These are phyloP conservation scores for Calameuta pallipes DNA, from an alignment of 2,888 invertebrate species.

Conservation along the genomic window DNA sequence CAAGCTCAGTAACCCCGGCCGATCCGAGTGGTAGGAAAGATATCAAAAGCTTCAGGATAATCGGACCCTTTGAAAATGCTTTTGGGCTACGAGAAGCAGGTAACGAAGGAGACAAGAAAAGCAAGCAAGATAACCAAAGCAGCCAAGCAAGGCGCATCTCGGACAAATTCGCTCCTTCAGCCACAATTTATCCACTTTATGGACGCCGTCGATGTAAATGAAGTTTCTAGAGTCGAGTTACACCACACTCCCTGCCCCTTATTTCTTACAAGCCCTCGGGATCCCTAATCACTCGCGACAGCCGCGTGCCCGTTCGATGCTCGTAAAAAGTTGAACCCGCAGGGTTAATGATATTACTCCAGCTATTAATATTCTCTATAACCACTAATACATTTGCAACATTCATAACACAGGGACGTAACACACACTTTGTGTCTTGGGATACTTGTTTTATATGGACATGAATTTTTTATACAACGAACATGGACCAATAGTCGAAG, in stretches of 20 bases:
- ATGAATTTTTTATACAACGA: not conserved
- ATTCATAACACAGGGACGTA: no score
- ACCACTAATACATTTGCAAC: no score
- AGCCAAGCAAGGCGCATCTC: no score
- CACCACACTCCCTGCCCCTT: no score
- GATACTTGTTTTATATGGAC: not conserved
- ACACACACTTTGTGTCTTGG: no score
- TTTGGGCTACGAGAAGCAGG: no score
- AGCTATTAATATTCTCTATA: no score
- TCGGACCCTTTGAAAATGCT: no score
- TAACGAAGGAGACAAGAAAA: no score
- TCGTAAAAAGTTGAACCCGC: conserved; percentile 36
- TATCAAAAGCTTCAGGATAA: not conserved
- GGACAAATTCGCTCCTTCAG: conserved; percentile 9
- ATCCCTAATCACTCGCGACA: not conserved
- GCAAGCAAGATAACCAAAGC: no score
- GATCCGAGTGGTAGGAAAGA: not conserved
- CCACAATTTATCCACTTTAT: conserved; percentile 49
- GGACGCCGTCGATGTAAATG: conserved; percentile 45
- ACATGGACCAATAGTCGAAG: no score
- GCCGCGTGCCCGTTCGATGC: conserved; percentile 31
- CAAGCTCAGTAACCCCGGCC: not conserved
- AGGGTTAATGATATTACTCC: not conserved
- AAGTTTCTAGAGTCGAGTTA: conserved; percentile 31
- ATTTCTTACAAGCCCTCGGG: no score